Percentiles rank a stretch among this genome's conserved stretches.
Conservation (phyloP, 1,140 invertebrate genomes). For the Zaprionus gabonicus region DNA sequence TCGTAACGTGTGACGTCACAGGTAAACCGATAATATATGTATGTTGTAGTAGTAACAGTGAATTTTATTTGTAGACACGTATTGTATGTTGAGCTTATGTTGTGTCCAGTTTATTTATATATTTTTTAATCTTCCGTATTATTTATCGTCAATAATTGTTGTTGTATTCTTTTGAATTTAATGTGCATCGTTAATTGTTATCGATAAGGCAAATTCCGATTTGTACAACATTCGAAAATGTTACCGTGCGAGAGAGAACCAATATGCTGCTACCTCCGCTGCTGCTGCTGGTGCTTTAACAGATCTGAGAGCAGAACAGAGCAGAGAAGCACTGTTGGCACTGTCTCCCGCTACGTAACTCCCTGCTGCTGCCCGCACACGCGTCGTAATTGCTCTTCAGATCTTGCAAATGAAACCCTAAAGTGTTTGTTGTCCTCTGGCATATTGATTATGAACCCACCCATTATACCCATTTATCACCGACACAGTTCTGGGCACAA, state of each 20-base stretch:
- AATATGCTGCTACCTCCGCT: neutral
- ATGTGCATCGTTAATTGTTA: neutral
- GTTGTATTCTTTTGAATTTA: neutral
- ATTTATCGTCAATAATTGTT: neutral
- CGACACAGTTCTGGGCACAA: constrained; percentile 54
- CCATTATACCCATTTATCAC: constrained; percentile 61
- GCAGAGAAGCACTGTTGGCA: neutral
- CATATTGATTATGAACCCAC: constrained; percentile 14
- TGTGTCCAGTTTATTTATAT: neutral
- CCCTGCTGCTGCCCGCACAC: constrained; percentile 37
- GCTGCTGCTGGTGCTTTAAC: neutral
- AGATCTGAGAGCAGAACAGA: neutral
- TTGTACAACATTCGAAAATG: no score
- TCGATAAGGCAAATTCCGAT: no score
- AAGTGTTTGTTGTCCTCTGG: constrained; percentile 55
- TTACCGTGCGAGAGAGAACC: neutral
- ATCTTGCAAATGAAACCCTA: constrained; percentile 68
- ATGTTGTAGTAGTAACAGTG: neutral
- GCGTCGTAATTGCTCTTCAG: constrained; percentile 6
- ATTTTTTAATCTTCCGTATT: neutral
- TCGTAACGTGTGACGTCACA: constrained; percentile 2
- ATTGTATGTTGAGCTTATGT: neutral
- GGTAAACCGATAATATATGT: neutral
- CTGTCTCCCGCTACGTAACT: constrained; percentile 3
- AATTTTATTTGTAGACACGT: neutral